Conservation (phyloP, 2,113 vertebrate genomes). For the Scomber japonicus region DNA sequence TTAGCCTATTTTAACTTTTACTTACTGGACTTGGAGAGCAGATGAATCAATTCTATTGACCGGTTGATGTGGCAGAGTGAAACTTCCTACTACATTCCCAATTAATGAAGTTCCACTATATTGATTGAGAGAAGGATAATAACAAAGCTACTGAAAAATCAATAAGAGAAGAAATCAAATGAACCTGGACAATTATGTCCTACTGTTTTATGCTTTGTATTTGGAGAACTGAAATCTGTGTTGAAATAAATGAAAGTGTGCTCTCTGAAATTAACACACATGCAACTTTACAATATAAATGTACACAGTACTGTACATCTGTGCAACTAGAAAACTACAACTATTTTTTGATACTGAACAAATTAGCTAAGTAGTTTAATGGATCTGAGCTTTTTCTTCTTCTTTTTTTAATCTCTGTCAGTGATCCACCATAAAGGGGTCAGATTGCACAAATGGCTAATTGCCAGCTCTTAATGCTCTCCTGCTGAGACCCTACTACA, state of each 20-base stretch:
- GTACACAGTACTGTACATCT: background rate
- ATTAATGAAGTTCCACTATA: conserved; percentile 24
- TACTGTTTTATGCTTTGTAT: background rate
- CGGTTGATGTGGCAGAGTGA: background rate
- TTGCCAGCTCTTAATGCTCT: conserved; percentile 66
- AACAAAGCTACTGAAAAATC: conserved; percentile 35
- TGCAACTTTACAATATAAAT: background rate
- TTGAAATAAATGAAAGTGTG: background rate
- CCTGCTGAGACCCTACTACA: conserved; percentile 60
- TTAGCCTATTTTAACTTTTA: conserved; percentile 19
- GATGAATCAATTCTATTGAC: conserved; percentile 28
- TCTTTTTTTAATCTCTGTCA: conserved; percentile 39
- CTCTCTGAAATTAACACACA: background rate
- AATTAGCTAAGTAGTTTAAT: conserved; percentile 69
- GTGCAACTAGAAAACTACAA: conserved; percentile 8
- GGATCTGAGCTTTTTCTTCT: conserved; percentile 60
- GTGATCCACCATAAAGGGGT: conserved; percentile 37
- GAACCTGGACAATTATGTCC: background rate
- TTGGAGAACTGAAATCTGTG: background rate
- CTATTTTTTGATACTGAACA: conserved; percentile 22
- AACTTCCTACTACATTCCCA: background rate
- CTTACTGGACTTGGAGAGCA: background rate
- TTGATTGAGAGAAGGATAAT: conserved; percentile 45
- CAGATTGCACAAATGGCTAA: conserved; percentile 63
- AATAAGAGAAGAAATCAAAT: conserved; percentile 28